Evolutionary conservation across 2,797 vertebrate genomes (phyloP).

Genomic region (Mionectes olivaceus): DNA sequence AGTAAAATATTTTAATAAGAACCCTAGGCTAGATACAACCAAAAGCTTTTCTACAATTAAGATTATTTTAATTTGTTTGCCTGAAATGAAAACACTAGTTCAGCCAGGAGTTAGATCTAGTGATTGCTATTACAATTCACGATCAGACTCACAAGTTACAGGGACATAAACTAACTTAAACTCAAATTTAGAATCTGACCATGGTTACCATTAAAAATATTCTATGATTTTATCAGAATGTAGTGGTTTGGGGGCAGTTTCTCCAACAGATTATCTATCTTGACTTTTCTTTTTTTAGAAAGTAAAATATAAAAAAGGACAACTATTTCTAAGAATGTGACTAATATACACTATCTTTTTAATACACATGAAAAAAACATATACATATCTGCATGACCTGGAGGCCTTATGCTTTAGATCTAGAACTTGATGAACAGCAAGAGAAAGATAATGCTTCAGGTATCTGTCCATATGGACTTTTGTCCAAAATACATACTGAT

Average conservation of each 20-base stretch:
- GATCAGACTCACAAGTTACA: neutral
- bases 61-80: slow-evolving; percentile 41
- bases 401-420: neutral
- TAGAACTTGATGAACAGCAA: neutral
- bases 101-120: slow-evolving; percentile 1
- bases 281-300: neutral
- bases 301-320: neutral
- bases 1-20: neutral
- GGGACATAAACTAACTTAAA: neutral
- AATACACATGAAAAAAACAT: neutral
- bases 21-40: neutral
- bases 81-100: slow-evolving; percentile 17
- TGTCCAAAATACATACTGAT: neutral
- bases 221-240: neutral
- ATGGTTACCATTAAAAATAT: neutral
- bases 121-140: neutral
- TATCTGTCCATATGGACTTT: neutral
- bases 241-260: neutral
- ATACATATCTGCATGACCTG: neutral
- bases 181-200: neutral
- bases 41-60: slow-evolving; percentile 21
- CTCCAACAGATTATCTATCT: neutral
- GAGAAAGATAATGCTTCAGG: neutral
- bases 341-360: neutral
- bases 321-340: neutral